phyloP scores from a whole-genome alignment of 2,888 invertebrate genomes.

The Lottia scabra region DNA sequence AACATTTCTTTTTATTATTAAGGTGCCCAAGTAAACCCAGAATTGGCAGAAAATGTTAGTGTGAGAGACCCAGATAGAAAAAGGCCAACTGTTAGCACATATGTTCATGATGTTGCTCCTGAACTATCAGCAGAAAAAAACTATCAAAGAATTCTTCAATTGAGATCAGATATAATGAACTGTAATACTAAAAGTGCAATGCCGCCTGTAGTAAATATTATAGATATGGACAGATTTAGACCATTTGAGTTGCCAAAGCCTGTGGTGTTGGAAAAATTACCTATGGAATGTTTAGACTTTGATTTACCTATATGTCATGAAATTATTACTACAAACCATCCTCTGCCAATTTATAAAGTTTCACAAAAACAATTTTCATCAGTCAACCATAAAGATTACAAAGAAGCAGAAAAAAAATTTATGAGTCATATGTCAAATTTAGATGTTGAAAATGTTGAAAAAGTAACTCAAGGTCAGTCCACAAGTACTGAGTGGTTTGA shows the following conservation, averaged over 20 bases:
- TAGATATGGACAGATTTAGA: constrained; percentile 16
- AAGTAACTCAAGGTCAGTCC: constrained; percentile 10
- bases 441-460: constrained; percentile 14
- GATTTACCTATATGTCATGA: not conserved
- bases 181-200: not conserved
- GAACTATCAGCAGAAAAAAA: constrained; percentile 9
- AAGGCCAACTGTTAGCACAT: not conserved
- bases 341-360: constrained; percentile 10
- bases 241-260: not conserved
- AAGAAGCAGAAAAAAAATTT: constrained; percentile 7
- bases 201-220: constrained; percentile 22
- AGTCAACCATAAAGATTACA: not conserved
- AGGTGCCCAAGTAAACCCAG: too few species aligned
- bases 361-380: not conserved
- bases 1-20: too few species aligned
- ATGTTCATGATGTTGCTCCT: constrained; percentile 8
- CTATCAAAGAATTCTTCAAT: constrained; percentile 15
- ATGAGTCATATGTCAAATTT: too few species aligned
- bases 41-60: not conserved
- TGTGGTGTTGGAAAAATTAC: not conserved
- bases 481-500: constrained; percentile 17
- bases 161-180: constrained; percentile 17
- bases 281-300: not conserved
- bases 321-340: not conserved
- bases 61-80: not conserved